Conservation (phyloP, 2,797 vertebrate genomes). For the Danio kyathit region DNA sequence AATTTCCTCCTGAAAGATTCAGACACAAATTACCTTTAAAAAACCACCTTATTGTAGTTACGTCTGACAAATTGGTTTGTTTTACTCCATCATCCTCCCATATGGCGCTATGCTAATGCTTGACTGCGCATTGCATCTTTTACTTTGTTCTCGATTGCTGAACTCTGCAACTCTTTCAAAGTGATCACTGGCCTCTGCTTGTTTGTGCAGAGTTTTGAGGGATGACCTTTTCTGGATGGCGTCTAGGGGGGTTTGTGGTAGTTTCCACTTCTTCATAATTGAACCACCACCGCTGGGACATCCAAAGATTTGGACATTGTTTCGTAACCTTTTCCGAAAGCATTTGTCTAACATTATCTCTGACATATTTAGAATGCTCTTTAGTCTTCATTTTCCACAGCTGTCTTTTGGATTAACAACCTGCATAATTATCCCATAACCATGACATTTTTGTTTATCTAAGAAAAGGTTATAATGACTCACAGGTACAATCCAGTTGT, state of each 20-base stretch:
- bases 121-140: constrained; percentile 9
- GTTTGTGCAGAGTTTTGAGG: constrained; percentile 39
- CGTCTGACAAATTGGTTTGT: background rate
- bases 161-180: constrained; percentile 35
- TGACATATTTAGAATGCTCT: constrained; percentile 37
- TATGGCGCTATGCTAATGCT: constrained; percentile 7
- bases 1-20: background rate
- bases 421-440: constrained; percentile 12
- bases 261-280: constrained; percentile 44
- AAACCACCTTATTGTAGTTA: background rate
- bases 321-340: constrained; percentile 41
- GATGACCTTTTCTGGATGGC: constrained; percentile 43
- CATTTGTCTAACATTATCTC: constrained; percentile 35
- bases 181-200: constrained; percentile 35
- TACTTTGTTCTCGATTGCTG: constrained; percentile 19
- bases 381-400: constrained; percentile 24
- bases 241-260: constrained; percentile 35
- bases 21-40: background rate
- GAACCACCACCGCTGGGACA: constrained; percentile 32
- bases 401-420: constrained; percentile 32
- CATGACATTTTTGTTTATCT: constrained; percentile 21
- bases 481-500: constrained; percentile 18
- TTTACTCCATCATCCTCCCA: background rate
- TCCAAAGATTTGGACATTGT: constrained; percentile 22
- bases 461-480: constrained; percentile 19